Percentiles rank a stretch among this genome's conserved stretches.
Conservation (phyloP, 2,113 vertebrate genomes). For the Orcinus orca region DNA sequence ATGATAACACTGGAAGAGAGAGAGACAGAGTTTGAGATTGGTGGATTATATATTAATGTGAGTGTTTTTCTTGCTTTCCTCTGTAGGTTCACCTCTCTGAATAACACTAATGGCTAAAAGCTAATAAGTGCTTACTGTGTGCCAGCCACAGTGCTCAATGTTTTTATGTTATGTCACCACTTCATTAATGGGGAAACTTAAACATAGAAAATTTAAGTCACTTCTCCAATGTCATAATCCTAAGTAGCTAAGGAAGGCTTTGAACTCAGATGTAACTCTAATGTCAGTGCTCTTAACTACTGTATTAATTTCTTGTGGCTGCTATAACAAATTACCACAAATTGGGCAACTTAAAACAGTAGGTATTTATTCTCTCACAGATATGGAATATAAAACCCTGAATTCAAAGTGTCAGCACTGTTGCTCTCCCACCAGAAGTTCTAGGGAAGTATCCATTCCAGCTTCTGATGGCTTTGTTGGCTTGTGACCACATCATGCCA, state of each 20-base stretch:
- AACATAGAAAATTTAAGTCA: background rate
- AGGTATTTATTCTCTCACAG: too few relatives aligned
- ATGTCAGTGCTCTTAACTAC: background rate
- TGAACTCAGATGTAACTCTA: background rate
- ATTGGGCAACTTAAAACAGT: background rate
- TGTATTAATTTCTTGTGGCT: background rate
- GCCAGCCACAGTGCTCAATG: background rate
- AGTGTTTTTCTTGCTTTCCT: background rate
- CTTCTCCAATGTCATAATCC: background rate
- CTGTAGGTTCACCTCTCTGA: background rate
- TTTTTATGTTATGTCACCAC: background rate
- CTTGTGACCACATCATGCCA: too few relatives aligned
- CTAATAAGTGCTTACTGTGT: background rate
- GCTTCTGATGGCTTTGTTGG: too few relatives aligned
- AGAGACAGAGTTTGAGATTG: background rate
- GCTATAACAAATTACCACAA: background rate
- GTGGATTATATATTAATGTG: background rate
- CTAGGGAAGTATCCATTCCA: too few relatives aligned
- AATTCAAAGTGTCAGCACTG: too few relatives aligned
- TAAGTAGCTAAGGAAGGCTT: background rate
- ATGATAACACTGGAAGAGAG: background rate
- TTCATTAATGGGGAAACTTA: background rate
- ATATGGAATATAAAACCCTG: too few relatives aligned
- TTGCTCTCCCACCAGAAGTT: too few relatives aligned
- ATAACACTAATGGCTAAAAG: background rate